Evolutionary conservation across 2,797 vertebrate genomes (phyloP).

Genomic region (Pelochelys cantorii): DNA sequence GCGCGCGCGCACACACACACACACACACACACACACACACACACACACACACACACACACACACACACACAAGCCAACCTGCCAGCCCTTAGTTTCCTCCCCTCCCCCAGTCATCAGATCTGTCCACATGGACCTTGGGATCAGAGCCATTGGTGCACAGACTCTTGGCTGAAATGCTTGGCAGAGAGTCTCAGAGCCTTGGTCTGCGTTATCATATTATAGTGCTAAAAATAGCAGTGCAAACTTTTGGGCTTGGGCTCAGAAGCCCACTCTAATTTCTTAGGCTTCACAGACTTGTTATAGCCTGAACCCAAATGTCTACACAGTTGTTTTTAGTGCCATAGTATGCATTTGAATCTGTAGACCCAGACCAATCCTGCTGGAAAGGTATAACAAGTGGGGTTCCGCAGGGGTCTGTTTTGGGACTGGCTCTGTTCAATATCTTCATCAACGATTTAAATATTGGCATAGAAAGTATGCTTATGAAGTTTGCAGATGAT

Average conservation of each 20-base stretch:
- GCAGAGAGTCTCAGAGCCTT: neutral
- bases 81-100: no score
- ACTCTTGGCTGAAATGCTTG: neutral
- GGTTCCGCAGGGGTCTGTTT: no score
- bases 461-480: no score
- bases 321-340: neutral
- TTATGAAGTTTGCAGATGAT: no score
- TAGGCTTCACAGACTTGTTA: neutral
- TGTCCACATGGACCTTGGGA: neutral
- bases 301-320: neutral
- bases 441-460: no score
- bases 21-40: no score
- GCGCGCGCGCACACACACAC: no score
- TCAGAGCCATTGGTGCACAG: neutral
- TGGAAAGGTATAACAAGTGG: no score
- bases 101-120: no score
- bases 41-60: no score
- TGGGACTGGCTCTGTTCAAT: no score
- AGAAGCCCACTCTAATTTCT: neutral
- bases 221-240: neutral
- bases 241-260: neutral
- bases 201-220: neutral
- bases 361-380: neutral
- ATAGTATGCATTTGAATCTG: neutral
- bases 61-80: no score